phyloP scores from a whole-genome alignment of 2,113 vertebrate genomes.

The Chrysemys picta region DNA sequence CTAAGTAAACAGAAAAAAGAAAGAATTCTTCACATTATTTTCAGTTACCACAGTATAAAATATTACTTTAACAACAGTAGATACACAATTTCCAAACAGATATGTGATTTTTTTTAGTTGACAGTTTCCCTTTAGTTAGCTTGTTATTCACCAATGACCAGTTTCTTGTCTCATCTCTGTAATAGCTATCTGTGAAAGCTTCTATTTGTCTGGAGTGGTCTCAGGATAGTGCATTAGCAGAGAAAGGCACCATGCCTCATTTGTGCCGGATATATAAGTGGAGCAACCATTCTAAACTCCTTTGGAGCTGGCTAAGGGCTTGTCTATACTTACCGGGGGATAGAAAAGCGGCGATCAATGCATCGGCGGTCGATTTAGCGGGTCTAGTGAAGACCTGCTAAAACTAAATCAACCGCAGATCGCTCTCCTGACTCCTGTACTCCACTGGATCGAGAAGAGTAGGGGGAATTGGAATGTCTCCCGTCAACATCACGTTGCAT shows the following conservation, averaged over 20 bases:
- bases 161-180: background rate
- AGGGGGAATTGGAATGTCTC: no score
- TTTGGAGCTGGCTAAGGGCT: background rate
- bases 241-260: background rate
- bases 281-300: background rate
- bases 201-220: background rate
- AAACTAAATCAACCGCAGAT: no score
- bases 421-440: no score
- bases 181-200: background rate
- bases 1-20: background rate
- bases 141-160: background rate
- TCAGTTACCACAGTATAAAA: background rate
- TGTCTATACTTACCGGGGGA: no score
- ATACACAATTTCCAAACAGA: background rate
- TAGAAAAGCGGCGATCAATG: no score
- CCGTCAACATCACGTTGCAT: no score
- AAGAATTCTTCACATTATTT: background rate
- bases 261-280: rapidly evolving
- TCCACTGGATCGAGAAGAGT: no score
- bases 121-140: background rate
- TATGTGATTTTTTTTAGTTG: background rate
- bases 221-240: background rate
- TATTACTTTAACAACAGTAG: background rate
- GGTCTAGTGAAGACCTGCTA: no score
- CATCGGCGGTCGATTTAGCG: no score